Percentiles rank a stretch among this genome's conserved stretches.
Conservation (phyloP, 2,888 invertebrate genomes). For the Polymixis lichenea region DNA sequence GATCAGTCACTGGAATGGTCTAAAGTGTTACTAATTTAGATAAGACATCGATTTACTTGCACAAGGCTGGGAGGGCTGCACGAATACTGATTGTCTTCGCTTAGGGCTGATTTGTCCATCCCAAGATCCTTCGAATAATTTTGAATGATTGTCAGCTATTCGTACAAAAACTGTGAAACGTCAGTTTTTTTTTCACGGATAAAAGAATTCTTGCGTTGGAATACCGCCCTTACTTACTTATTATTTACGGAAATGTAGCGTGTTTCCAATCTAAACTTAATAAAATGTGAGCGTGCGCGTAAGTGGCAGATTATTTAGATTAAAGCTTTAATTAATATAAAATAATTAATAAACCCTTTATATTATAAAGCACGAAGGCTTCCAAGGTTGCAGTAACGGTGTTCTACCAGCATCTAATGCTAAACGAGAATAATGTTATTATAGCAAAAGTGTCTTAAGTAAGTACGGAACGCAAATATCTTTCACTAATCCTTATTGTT, state of each 20-base stretch:
- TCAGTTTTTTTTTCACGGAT: neutral
- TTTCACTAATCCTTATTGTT: neutral
- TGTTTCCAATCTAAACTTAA: constrained; percentile 26
- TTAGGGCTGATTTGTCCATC: neutral
- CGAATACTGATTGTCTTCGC: neutral
- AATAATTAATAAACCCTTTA: constrained; percentile 12
- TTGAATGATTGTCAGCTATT: neutral
- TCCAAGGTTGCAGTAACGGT: constrained; percentile 10
- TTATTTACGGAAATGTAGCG: constrained; percentile 30
- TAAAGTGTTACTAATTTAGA: constrained; percentile 41
- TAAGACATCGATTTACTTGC: neutral
- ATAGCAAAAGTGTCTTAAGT: neutral
- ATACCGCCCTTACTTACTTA: neutral
- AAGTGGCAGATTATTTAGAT: constrained; percentile 20
- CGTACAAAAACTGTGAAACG: neutral
- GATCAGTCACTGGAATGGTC: constrained; percentile 26
- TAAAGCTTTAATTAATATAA: constrained; percentile 5
- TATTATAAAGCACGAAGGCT: constrained; percentile 3
- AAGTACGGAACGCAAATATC: neutral
- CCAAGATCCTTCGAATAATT: neutral
- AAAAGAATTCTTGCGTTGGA: neutral
- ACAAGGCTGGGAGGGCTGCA: neutral
- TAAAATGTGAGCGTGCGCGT: constrained; percentile 15
- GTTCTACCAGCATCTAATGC: constrained; percentile 8
- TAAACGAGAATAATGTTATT: constrained; percentile 1